phyloP scores from a whole-genome alignment of 2,797 vertebrate genomes.

The Spondyliosoma cantharus region DNA sequence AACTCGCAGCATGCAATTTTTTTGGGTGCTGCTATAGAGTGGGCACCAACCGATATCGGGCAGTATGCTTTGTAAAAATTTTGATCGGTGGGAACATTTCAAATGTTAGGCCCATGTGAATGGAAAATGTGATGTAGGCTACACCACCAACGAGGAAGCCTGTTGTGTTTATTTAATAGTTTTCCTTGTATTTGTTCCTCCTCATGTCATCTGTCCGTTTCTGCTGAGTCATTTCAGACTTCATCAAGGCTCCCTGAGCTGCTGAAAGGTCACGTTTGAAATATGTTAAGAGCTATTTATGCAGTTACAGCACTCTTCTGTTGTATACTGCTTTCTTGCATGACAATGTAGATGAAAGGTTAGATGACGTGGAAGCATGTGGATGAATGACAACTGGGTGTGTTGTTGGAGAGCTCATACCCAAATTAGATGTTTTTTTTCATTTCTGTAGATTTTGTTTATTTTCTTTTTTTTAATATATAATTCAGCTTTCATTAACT shows the following conservation, averaged over 20 bases:
- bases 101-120: not conserved
- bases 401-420: not conserved
- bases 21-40: too few relatives aligned
- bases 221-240: slow-evolving; percentile 43
- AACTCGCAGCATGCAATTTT: too few relatives aligned
- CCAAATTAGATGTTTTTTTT: too few relatives aligned
- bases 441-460: too few relatives aligned
- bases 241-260: not conserved
- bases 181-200: not conserved
- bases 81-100: too few relatives aligned
- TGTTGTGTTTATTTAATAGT: not conserved
- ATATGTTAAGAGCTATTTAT: not conserved
- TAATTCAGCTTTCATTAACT: not conserved
- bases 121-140: not conserved
- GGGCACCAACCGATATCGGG: too few relatives aligned
- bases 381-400: not conserved
- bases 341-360: not conserved
- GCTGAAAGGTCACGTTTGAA: slow-evolving; percentile 6
- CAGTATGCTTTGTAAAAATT: too few relatives aligned
- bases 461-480: not conserved
- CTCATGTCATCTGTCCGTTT: not conserved
- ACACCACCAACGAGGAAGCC: not conserved
- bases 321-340: not conserved
- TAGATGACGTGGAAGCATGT: not conserved
- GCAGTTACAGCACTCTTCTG: not conserved